Conservation (phyloP, 2,797 vertebrate species). For the Eulemur albifrons region DNA sequence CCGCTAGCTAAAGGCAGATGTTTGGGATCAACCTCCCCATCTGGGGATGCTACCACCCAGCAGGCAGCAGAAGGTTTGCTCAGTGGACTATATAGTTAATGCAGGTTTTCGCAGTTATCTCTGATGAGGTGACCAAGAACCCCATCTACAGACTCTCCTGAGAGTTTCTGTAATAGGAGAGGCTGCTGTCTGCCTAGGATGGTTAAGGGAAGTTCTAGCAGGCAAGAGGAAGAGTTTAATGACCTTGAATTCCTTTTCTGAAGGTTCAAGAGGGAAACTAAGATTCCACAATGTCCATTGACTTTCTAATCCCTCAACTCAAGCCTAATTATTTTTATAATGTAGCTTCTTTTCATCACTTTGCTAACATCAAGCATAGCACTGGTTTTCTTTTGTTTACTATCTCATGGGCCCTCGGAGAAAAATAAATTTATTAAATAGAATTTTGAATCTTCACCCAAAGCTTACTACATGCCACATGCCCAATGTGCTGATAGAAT, state of each 20-base stretch:
- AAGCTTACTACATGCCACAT: background rate
- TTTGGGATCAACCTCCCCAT: background rate
- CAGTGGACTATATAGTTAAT: background rate
- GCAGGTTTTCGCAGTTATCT: background rate
- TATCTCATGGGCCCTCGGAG: background rate
- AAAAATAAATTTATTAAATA: background rate
- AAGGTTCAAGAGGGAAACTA: constrained; percentile 12
- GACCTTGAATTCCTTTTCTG: background rate
- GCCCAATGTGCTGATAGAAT: background rate
- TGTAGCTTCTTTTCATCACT: background rate
- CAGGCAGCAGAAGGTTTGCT: background rate
- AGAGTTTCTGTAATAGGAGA: background rate
- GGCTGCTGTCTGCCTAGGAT: background rate
- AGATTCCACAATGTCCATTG: background rate
- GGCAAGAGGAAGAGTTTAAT: background rate
- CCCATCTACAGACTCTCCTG: background rate
- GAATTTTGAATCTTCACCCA: background rate
- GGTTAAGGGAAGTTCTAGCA: background rate
- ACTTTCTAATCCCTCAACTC: constrained; percentile 8
- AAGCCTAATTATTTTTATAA: background rate
- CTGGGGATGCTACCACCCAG: background rate
- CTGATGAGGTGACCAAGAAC: background rate
- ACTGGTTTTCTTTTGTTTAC: constrained; percentile 3
- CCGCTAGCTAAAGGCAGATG: background rate
- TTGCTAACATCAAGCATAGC: background rate